Evolutionary conservation across 2,888 invertebrate genomes (phyloP).

Genomic region (Sialis fuliginosa): DNA sequence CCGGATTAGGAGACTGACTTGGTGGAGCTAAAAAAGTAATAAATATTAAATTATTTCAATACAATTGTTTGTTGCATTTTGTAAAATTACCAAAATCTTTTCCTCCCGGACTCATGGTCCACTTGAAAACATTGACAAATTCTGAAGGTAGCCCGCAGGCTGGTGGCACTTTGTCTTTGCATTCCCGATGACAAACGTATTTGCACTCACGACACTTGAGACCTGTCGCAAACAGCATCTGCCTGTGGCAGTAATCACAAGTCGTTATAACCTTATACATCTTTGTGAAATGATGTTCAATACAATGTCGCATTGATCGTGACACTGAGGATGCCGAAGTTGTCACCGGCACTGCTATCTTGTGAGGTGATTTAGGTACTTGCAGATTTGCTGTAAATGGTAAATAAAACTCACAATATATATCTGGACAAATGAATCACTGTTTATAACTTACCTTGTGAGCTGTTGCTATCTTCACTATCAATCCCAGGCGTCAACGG

Average conservation of each 20-base stretch:
- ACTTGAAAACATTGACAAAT: slow-evolving; percentile 57
- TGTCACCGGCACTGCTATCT: slow-evolving; percentile 26
- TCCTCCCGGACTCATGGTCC: slow-evolving; percentile 4
- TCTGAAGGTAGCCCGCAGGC: slow-evolving; percentile 83
- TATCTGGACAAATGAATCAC: neutral
- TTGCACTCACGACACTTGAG: slow-evolving; percentile 91
- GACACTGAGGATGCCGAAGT: slow-evolving; percentile 13
- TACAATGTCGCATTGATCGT: slow-evolving; percentile 69
- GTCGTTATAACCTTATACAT: slow-evolving; percentile 76
- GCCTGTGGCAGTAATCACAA: slow-evolving; percentile 79
- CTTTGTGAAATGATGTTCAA: slow-evolving; percentile 79
- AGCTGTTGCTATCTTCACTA: slow-evolving; percentile 28
- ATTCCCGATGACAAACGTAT: slow-evolving; percentile 77
- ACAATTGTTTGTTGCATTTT: neutral
- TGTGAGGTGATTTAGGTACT: slow-evolving; percentile 38
- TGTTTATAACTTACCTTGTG: slow-evolving; percentile 22
- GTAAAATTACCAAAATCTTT: neutral
- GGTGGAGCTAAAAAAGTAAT: slow-evolving; percentile 7
- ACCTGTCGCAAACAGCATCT: slow-evolving; percentile 66
- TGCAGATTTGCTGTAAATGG: slow-evolving; percentile 28
- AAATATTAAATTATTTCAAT: neutral
- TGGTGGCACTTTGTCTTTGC: slow-evolving; percentile 79
- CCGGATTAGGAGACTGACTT: slow-evolving; percentile 28
- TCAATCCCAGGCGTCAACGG: slow-evolving; percentile 30
- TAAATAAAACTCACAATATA: slow-evolving; percentile 1